Evolutionary conservation across 2,113 vertebrate species (phyloP), one percentile per base, ranked within the genome.

Genomic region (Tympanuchus pallidicinctus): DNA sequence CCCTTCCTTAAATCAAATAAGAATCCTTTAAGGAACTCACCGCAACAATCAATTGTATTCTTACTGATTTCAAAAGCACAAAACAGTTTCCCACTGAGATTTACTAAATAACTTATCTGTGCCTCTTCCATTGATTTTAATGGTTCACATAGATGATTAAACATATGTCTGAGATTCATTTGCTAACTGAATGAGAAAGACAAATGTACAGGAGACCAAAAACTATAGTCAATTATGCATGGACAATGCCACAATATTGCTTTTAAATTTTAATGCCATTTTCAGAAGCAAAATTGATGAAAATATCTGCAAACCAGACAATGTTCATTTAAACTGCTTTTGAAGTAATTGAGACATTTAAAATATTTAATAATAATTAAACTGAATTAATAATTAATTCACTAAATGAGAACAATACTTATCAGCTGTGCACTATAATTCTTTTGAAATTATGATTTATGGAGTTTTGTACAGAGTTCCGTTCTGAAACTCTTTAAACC

Each of bases 371-470:
- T 45, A 94, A 86, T 54, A 86, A 92, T 91, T 87, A 90, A 42
- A 85, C 50, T 43, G 47, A 91, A 95, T 47, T 76, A 92, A 94
- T 92, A 95, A 95, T 38, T 24, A 89, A 83, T 81, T 47, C 79
- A 76, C 34, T 56, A 87, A 90, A 75, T 79, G 36, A 92, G 54
- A 92, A 64, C 34, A 89, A 81, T 67, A 45, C 24, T 91, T 95
- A 74, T 75, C 73, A 72, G 65, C 70, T 92, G 67, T 86, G 52
- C 47, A 83, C 42, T 81, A n/a, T 86, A 88, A 92, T 92, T 94
- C 80, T 71, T 81, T 38, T 67, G 54, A 94, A 96, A 96, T 93
- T 93, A 94, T 66, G 86, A 77, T 91, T 89, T 94, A 86, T 52
- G 54, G 24, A 92, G 57, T 63, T 81, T 76, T 91, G 36, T 66